These are phyloP conservation scores for Stichodactyla helianthus DNA, from an alignment of 64 coral and sea anemone species.

Conservation along the genomic window DNA sequence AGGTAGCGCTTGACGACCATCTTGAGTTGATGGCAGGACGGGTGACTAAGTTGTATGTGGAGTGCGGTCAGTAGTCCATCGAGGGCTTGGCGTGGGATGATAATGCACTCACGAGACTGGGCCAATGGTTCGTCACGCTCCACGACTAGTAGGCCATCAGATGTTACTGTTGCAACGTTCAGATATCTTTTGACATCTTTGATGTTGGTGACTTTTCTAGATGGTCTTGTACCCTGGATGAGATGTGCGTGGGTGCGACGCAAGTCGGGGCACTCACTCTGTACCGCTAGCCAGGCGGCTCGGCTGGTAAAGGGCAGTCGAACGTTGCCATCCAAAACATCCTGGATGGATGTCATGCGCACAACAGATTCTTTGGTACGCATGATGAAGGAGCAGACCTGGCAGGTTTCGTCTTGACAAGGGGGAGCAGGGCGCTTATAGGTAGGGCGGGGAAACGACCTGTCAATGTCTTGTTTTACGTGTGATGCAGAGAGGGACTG, in stretches of 20 bases:
- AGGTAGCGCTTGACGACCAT: too few relatives aligned
- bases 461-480: too few relatives aligned
- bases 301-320: not conserved
- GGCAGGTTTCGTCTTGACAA: constrained; percentile 1
- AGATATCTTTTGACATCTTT: constrained; percentile 17
- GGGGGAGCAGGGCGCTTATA: not conserved
- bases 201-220: not conserved
- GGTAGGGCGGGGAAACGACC: too few relatives aligned
- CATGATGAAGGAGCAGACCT: not conserved
- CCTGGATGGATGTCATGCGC: not conserved
- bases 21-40: too few relatives aligned
- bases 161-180: constrained; percentile 6
- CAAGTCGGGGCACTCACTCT: not conserved
- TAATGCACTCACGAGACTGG: too few relatives aligned
- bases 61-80: too few relatives aligned
- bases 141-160: too few relatives aligned
- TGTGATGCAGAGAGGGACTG: too few relatives aligned
- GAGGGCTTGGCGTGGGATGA: too few relatives aligned
- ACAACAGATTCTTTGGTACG: not conserved
- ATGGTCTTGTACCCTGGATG: not conserved
- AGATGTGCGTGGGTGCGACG: too few relatives aligned
- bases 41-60: too few relatives aligned
- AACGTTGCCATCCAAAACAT: not conserved
- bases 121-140: too few relatives aligned
- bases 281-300: not conserved